Base-by-base conservation (phyloP, 2,797 vertebrate genomes). In the Oceanodroma leucorhoa region DNA sequence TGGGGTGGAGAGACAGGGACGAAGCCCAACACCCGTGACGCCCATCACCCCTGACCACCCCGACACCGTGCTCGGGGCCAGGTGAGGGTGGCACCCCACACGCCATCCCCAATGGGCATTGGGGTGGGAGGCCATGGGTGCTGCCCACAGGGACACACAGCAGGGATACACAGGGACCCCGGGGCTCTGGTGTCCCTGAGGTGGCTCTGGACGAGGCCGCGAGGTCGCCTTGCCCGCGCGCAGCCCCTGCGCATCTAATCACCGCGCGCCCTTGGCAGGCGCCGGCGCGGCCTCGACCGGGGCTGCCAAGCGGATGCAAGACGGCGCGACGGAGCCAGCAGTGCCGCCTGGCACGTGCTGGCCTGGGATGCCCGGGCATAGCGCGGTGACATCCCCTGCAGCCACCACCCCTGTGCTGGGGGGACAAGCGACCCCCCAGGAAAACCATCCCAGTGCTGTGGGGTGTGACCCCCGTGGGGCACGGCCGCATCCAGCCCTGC, bases 61-160 rank as follows among this genome's bases (percentile, higher is more conserved):
- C 1, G 5, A 8, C 27, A 10, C 30, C 0, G 3, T 3, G 30
- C 50, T 38, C 1, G 1, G 50, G 45, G 36, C 29, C 11, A 23
- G 20, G 34, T 1, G 4, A 50, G 9, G 7, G 41, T 11, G 78
- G 26, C 67, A 46, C n/a, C 54, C 17, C 45, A 17, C 1, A 14
- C 0, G 0, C 27, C 26, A 26, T 10, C 13, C 73, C 15, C 0
- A 1, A 45, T 0, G 27, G 64, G 54, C 60, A 5, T 1, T 3
- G 48, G 14, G 50, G 19, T 2, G 6, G 43, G 29, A 53, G 11
- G 40, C 12, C n/a, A 6, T 6, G 41, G 46, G 34, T 29, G 26
- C 61, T 29, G 65, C 78, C 38, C 27, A 2, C 11, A 34, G 81
- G 18, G 61, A 32, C 14, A 10, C 0, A 3, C 36, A 41, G 8